Conservation (phyloP, 2,888 invertebrate species). For the Luffia ferchaultella region DNA sequence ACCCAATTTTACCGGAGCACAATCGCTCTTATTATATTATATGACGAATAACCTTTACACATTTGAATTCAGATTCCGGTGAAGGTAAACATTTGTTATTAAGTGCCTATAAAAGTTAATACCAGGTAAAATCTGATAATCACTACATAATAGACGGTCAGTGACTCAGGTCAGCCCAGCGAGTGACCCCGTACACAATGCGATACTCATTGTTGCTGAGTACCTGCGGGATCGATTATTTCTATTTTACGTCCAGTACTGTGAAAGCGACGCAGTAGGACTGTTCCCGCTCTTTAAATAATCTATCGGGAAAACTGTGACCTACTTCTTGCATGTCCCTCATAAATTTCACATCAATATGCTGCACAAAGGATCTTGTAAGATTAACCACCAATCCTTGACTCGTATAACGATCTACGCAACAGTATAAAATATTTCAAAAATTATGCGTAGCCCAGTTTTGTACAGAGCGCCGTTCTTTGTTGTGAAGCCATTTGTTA, state of each 20-base stretch:
- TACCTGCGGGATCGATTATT: neutral
- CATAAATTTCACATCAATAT: slow-evolving; percentile 22
- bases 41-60: too few species aligned
- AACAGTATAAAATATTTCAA: neutral
- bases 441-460: neutral
- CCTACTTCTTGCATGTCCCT: slow-evolving; percentile 14
- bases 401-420: too few species aligned
- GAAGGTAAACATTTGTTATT: too few species aligned
- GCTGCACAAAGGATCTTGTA: slow-evolving; percentile 7
- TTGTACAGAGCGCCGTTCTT: neutral
- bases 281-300: slow-evolving; percentile 19
- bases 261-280: neutral
- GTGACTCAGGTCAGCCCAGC: neutral
- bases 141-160: neutral
- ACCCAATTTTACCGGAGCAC: too few species aligned
- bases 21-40: too few species aligned
- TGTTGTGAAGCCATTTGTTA: neutral
- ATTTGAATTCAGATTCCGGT: too few species aligned
- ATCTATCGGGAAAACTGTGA: slow-evolving; percentile 25
- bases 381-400: too few species aligned
- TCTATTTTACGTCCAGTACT: neutral
- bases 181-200: neutral
- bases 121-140: neutral
- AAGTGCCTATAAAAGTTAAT: too few species aligned
- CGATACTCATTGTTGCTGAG: too few species aligned